These are phyloP conservation scores for Volucella zonaria DNA, from an alignment of 2,888 invertebrate genomes.

Conservation along the genomic window DNA sequence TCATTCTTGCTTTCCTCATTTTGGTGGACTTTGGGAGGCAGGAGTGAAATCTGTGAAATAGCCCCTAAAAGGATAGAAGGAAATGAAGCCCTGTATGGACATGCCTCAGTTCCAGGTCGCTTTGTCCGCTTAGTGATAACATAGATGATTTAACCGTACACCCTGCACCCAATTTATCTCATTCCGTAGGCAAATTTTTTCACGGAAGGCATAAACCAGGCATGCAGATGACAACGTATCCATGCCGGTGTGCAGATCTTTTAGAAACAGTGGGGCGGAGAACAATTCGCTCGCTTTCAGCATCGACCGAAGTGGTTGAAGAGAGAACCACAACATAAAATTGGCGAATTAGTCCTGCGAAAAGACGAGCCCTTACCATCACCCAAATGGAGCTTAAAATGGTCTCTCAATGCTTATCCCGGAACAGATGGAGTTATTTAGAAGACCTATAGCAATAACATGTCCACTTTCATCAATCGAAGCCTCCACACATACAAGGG, in stretches of 20 bases:
- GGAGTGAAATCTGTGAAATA: too few relatives aligned
- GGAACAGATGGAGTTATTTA: slow-evolving; percentile 11
- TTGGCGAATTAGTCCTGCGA: background rate
- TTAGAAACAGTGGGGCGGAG: slow-evolving; percentile 12
- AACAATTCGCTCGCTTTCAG: slow-evolving; percentile 21
- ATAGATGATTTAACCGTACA: background rate
- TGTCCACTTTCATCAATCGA: slow-evolving; percentile 1
- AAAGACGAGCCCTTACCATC: slow-evolving; percentile 5
- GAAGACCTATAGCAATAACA: slow-evolving; percentile 8
- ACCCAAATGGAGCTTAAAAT: slow-evolving; percentile 6
- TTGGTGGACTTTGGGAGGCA: background rate
- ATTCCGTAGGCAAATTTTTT: background rate
- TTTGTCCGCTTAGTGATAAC: background rate
- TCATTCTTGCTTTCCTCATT: slow-evolving; percentile 73
- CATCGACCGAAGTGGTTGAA: background rate
- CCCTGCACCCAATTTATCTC: background rate
- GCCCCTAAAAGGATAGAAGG: background rate
- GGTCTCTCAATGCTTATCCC: background rate
- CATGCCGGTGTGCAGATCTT: slow-evolving; percentile 6
- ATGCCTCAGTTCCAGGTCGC: background rate
- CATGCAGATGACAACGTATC: slow-evolving; percentile 6
- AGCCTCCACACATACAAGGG: too few relatives aligned
- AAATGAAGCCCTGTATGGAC: background rate
- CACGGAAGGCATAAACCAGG: background rate
- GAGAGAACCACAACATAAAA: too few relatives aligned